Percentiles rank a stretch among this genome's conserved stretches.
Evolutionary conservation across 2,888 invertebrate species (phyloP).

Genomic region (Volucella bombylans): DNA sequence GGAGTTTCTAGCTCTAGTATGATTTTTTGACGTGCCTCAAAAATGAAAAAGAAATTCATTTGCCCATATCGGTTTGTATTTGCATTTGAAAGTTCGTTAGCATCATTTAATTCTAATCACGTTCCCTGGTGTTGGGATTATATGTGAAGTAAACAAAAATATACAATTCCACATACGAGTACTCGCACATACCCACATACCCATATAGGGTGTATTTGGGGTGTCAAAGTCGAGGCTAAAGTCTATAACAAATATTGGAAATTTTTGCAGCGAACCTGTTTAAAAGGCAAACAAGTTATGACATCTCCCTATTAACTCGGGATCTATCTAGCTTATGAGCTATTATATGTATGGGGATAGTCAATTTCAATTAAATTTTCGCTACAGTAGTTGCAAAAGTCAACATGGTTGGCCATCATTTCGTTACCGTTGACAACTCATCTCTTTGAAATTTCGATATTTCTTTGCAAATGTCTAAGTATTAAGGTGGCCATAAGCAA

Average conservation of each 20-base stretch:
- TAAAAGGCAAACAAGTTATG: neutral
- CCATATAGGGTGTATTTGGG: neutral
- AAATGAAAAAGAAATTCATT: too few relatives aligned
- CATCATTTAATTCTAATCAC: slow-evolving; percentile 22
- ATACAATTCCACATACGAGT: too few relatives aligned
- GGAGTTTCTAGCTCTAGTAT: neutral
- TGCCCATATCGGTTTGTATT: neutral
- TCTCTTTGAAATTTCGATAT: too few relatives aligned
- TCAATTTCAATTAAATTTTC: too few relatives aligned
- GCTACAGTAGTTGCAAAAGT: too few relatives aligned
- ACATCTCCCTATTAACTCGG: too few relatives aligned
- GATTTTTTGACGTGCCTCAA: neutral
- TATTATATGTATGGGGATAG: too few relatives aligned
- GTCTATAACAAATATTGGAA: slow-evolving; percentile 13
- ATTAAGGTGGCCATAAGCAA: too few relatives aligned
- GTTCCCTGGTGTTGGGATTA: slow-evolving; percentile 20
- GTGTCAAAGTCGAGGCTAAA: slow-evolving; percentile 51
- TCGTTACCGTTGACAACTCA: too few relatives aligned
- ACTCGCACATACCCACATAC: neutral
- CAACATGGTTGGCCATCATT: too few relatives aligned
- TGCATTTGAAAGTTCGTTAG: slow-evolving; percentile 30
- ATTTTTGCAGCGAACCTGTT: neutral
- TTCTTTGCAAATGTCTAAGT: too few relatives aligned
- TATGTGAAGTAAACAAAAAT: neutral
- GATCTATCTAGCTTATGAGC: too few relatives aligned